Conservation (phyloP, 2,797 vertebrate genomes). For the Hyperoplus immaculatus region DNA sequence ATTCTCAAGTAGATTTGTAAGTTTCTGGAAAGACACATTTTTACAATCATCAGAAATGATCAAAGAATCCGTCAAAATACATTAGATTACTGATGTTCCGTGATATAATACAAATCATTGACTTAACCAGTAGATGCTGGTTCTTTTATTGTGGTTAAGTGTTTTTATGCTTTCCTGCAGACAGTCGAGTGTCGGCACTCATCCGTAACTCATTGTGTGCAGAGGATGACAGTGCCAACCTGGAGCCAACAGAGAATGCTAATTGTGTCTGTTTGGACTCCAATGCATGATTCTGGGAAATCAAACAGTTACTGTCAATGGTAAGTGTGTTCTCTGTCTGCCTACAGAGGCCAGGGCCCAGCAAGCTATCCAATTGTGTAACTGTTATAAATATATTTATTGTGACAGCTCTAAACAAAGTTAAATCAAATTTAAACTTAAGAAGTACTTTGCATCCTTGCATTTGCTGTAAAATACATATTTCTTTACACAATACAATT, state of each 20-base stretch:
- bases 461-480: background rate
- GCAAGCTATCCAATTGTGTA: background rate
- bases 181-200: slow-evolving; percentile 52
- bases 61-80: slow-evolving; percentile 22
- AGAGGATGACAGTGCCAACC: slow-evolving; percentile 55
- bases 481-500: background rate
- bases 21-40: background rate
- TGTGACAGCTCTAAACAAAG: background rate
- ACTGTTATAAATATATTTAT: background rate
- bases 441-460: background rate
- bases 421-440: no score
- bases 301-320: slow-evolving; percentile 35
- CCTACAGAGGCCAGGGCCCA: slow-evolving; percentile 23
- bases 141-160: slow-evolving; percentile 21
- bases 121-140: background rate
- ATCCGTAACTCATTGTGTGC: slow-evolving; percentile 68
- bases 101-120: slow-evolving; percentile 32
- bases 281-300: slow-evolving; percentile 47
- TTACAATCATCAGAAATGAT: slow-evolving; percentile 3
- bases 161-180: slow-evolving; percentile 38
- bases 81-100: slow-evolving; percentile 36
- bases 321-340: slow-evolving; percentile 31
- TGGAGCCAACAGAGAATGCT: slow-evolving; percentile 58
- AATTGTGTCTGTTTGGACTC: slow-evolving; percentile 65
- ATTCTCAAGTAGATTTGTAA: no score